Conservation (phyloP, 92 coral and sea anemone species). For the Paragorgia papillata region DNA sequence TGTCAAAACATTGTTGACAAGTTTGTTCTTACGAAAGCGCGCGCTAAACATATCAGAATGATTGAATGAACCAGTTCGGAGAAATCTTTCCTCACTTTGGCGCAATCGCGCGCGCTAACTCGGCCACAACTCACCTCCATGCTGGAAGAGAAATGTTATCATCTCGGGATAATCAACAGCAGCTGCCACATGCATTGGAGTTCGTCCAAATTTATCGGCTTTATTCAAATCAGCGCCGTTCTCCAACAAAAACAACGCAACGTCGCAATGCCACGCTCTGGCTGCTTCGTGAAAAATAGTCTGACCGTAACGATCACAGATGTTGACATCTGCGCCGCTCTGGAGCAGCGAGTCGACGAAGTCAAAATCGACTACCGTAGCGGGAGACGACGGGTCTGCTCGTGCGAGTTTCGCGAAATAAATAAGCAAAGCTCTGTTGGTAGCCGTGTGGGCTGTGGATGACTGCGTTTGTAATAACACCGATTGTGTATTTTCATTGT, state of each 20-base stretch:
- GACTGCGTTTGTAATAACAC: not conserved
- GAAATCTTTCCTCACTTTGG: too few species aligned
- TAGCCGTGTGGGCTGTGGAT: conserved; percentile 52
- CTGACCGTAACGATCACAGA: conserved; percentile 90
- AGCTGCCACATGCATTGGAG: conserved; percentile 92
- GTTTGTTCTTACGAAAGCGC: too few species aligned
- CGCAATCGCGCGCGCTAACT: too few species aligned
- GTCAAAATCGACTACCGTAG: conserved; percentile 83
- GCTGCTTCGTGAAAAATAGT: conserved; percentile 91
- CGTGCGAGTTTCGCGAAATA: conserved; percentile 93
- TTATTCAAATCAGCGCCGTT: conserved; percentile 88
- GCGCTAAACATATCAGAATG: too few species aligned
- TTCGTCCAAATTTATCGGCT: conserved; percentile 80
- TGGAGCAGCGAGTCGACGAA: conserved; percentile 69
- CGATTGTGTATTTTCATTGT: not conserved
- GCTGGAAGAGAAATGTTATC: conserved; percentile 79
- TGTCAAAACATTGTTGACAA: too few species aligned
- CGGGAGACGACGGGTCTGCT: conserved; percentile 59
- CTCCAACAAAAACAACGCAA: conserved; percentile 83
- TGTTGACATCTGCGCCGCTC: conserved; percentile 91
- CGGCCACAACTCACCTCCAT: conserved; percentile 77
- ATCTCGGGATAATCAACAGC: conserved; percentile 98
- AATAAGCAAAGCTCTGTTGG: conserved; percentile 83
- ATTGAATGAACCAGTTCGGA: too few species aligned
- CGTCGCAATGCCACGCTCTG: conserved; percentile 96